phyloP scores from a whole-genome alignment of 2,113 vertebrate genomes.

The Epinephelus fuscoguttatus region DNA sequence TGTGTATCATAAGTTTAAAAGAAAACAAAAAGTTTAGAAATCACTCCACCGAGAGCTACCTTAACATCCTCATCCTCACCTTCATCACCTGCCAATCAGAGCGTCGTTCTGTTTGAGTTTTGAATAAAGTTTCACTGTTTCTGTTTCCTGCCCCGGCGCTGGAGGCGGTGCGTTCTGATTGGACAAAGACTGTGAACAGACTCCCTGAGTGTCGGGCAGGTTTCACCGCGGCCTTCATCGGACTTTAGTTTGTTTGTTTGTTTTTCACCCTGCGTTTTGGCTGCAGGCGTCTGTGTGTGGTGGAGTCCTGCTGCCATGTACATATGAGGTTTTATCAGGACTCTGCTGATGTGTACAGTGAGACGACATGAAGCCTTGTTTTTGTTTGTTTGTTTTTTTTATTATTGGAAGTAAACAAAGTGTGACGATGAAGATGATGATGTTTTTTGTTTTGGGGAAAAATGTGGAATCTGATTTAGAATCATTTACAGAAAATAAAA shows the following conservation, averaged over 20 bases:
- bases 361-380: constrained; percentile 87
- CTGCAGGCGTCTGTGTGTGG: constrained; percentile 34
- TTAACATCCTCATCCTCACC: constrained; percentile 85
- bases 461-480: constrained; percentile 98
- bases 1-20: constrained; percentile 81
- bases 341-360: constrained; percentile 94
- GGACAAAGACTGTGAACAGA: constrained; percentile 41
- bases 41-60: constrained; percentile 92
- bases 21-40: constrained; percentile 70
- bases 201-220: constrained; percentile 12
- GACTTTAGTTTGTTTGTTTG: background rate
- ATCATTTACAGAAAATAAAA: constrained; percentile 99
- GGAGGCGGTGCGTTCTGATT: constrained; percentile 28
- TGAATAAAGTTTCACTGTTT: no score
- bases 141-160: constrained; percentile 11
- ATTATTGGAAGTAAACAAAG: constrained; percentile 91
- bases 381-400: constrained; percentile 79
- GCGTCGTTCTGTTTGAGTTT: no score
- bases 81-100: constrained; percentile 61
- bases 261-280: constrained; percentile 35
- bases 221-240: constrained; percentile 44
- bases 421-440: constrained; percentile 62
- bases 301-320: constrained; percentile 83
- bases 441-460: constrained; percentile 82
- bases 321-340: constrained; percentile 88